Percentiles rank a stretch among this genome's conserved stretches.
These are phyloP conservation scores for Cettia cetti DNA, from an alignment of 2,113 vertebrate species.

Conservation along the genomic window DNA sequence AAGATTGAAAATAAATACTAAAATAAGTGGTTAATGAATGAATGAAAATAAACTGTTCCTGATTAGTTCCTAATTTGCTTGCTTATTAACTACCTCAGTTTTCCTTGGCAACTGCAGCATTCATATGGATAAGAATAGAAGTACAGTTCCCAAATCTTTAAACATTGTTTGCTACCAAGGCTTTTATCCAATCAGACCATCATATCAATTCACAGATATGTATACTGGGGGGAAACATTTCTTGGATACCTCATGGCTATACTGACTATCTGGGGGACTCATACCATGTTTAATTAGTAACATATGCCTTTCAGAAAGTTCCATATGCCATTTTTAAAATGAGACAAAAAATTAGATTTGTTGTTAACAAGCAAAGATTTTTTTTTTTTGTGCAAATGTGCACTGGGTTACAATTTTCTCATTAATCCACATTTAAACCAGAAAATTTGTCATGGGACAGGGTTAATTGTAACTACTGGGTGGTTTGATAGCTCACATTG, in stretches of 20 bases:
- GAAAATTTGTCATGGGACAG: background rate
- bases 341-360: constrained; percentile 60
- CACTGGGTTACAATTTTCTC: background rate
- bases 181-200: constrained; percentile 14
- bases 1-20: background rate
- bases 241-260: constrained; percentile 36
- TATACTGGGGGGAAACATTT: constrained; percentile 11
- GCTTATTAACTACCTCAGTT: constrained; percentile 5
- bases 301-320: constrained; percentile 69
- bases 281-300: constrained; percentile 74
- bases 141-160: constrained; percentile 31
- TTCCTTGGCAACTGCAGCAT: constrained; percentile 3
- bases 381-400: background rate
- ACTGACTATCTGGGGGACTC: constrained; percentile 60
- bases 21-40: background rate
- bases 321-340: constrained; percentile 71
- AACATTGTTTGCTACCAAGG: background rate
- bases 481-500: background rate
- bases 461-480: background rate
- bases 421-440: background rate
- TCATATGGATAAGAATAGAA: constrained; percentile 12
- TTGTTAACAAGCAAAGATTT: background rate
- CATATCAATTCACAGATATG: constrained; percentile 40
- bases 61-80: background rate
- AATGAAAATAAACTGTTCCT: background rate